Conservation (phyloP, 1,140 invertebrate genomes). For the Oreohelix idahoensis region DNA sequence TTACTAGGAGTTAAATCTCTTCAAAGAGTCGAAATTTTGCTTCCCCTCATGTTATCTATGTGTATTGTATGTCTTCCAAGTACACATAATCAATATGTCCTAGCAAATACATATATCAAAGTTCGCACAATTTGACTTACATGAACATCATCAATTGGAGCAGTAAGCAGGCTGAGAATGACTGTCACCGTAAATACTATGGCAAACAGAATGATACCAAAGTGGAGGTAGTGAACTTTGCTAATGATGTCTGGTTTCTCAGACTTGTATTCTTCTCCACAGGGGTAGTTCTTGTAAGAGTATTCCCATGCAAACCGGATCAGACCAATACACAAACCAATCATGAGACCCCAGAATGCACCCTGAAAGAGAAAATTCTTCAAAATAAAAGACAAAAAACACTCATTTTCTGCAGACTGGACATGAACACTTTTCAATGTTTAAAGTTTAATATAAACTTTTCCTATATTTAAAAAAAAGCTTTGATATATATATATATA, state of each 20-base stretch:
- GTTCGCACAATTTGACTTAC: too few relatives aligned
- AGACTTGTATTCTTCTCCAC: conserved; percentile 58
- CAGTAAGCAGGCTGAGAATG: conserved; percentile 69
- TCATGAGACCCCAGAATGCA: conserved; percentile 77
- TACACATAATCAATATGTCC: too few relatives aligned
- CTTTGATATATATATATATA: too few relatives aligned
- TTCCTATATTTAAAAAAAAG: too few relatives aligned
- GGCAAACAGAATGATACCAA: conserved; percentile 72
- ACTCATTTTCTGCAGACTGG: too few relatives aligned
- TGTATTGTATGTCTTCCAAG: too few relatives aligned
- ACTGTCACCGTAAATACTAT: conserved; percentile 63
- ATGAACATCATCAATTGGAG: conserved; percentile 66
- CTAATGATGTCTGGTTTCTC: conserved; percentile 64
- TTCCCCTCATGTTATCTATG: too few relatives aligned
- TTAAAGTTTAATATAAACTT: too few relatives aligned
- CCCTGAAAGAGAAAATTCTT: conserved; percentile 64
- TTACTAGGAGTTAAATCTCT: too few relatives aligned
- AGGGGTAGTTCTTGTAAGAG: conserved; percentile 62
- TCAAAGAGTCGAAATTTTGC: too few relatives aligned
- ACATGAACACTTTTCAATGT: too few relatives aligned
- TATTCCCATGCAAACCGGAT: conserved; percentile 72
- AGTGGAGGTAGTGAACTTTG: conserved; percentile 73
- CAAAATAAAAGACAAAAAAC: background rate
- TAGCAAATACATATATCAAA: too few relatives aligned
- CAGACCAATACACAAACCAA: conserved; percentile 74